Conservation (phyloP, 1,140 invertebrate species). For the Bombus polaris region DNA sequence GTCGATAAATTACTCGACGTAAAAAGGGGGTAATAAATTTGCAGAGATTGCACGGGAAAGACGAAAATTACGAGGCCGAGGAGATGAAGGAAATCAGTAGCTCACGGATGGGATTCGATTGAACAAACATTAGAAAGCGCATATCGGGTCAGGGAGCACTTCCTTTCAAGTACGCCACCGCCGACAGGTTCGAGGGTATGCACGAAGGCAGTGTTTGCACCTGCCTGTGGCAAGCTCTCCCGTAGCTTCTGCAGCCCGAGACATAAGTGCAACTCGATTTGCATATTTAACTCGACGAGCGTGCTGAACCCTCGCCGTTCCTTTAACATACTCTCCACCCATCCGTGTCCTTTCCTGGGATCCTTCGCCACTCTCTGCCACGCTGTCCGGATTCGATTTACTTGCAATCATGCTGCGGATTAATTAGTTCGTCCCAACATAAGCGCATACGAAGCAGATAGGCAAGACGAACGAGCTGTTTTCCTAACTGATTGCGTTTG, state of each 20-base stretch:
- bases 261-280: slow-evolving; percentile 68
- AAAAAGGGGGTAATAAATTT: background rate
- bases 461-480: background rate
- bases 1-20: no score
- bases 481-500: slow-evolving; percentile 9
- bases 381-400: slow-evolving; percentile 59
- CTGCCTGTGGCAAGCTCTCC: slow-evolving; percentile 15
- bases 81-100: slow-evolving; percentile 21
- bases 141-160: slow-evolving; percentile 41
- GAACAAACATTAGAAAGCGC: slow-evolving; percentile 57
- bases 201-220: slow-evolving; percentile 41
- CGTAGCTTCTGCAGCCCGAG: slow-evolving; percentile 46
- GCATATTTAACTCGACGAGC: slow-evolving; percentile 64
- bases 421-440: slow-evolving; percentile 57
- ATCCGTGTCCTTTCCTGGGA: background rate
- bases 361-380: slow-evolving; percentile 8
- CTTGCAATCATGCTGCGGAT: slow-evolving; percentile 56
- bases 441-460: slow-evolving; percentile 40
- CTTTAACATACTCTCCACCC: slow-evolving; percentile 1
- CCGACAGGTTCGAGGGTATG: background rate
- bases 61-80: background rate
- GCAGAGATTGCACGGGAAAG: no score
- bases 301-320: slow-evolving; percentile 30
- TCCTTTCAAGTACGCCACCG: slow-evolving; percentile 18
- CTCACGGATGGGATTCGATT: slow-evolving; percentile 55